Base-by-base conservation (phyloP, 30 jellyfish, hydroid and myxozoan genomes). In the Hydractinia symbiolongicarpus region DNA sequence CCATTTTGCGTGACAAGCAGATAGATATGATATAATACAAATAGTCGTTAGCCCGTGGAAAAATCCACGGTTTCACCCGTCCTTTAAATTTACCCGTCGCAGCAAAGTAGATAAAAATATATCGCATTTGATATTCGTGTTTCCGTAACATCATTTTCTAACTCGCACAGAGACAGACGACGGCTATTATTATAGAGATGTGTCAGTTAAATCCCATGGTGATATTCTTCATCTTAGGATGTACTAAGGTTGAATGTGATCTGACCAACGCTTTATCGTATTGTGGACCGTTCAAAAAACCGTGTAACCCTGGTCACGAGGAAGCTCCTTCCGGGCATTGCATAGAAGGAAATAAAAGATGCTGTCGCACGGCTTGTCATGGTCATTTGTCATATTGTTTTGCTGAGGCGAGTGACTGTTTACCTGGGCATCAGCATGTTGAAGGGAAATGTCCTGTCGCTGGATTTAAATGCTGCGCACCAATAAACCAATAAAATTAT, bases 211-310 rank as follows among this genome's bases (percentile, higher is more conserved):
- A 30, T 30, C 2, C 44, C 44, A 30, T 30, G 44, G 44, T 2
- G 2, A 30, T 44, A 55, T 20, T 7, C 13, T 77, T 79, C 69
- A 64, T 50, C 20, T 6, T 70, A 93, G 99, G 99, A 11, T 93
- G 99, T 78, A 88, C 94, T 14, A 87, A 82, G 94, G 95, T 96
- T 7, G 99, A 93, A 75, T 93, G 99, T 62, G 99, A 93, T 64
- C 73, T 72, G 19, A 53, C 77, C 9, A 96, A 89, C 61, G 95
- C 95, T 4, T 71, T 93, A 54, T 93, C 99, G 17, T 88, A 88
- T 94, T 93, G 99, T 78, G 94, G 90, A 15, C 84, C 90, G 7
- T 86, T 3, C 19, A 89, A 84, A 9, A 78, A n/a, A 14, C 91
- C 91, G 8, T 88, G 86, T 67, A 86, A 95, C 80, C 96, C 97